Conservation (phyloP, 2,888 invertebrate species). For the Nemurella pictetii region DNA sequence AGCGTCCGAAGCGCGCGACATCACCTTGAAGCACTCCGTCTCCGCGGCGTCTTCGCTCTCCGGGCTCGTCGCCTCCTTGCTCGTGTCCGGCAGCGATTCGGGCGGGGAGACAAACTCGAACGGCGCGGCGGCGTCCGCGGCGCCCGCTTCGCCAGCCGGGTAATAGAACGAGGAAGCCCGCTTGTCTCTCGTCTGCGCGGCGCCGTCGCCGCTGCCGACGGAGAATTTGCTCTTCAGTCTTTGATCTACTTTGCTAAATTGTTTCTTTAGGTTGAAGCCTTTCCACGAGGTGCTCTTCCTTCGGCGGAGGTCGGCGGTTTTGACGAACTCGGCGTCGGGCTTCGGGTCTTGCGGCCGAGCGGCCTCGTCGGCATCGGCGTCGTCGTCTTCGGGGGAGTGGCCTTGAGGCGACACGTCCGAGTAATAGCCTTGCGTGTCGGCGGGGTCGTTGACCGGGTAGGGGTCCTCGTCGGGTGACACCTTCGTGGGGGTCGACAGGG, state of each 20-base stretch:
- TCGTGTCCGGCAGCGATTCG: constrained; percentile 41
- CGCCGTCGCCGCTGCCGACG: constrained; percentile 50
- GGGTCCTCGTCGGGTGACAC: constrained; percentile 16
- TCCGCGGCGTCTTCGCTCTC: constrained; percentile 48
- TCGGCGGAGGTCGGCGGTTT: constrained; percentile 31
- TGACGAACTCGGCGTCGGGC: neutral
- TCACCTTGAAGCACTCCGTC: neutral
- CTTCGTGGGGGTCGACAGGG: constrained; percentile 40
- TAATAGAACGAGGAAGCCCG: constrained; percentile 34
- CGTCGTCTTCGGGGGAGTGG: constrained; percentile 39
- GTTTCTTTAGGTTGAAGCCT: constrained; percentile 78
- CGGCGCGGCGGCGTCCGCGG: constrained; percentile 50
- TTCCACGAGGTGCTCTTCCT: constrained; percentile 60
- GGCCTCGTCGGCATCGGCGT: constrained; percentile 44
- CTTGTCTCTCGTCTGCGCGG: neutral
- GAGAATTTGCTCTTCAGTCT: constrained; percentile 69
- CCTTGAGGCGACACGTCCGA: constrained; percentile 36
- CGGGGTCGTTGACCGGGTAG: constrained; percentile 10
- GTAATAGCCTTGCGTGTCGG: constrained; percentile 14
- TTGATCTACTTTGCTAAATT: constrained; percentile 77
- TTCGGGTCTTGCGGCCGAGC: constrained; percentile 34
- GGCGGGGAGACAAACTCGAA: constrained; percentile 46
- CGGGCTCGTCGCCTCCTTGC: constrained; percentile 46
- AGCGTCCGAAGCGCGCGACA: constrained; percentile 50
- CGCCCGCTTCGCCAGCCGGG: constrained; percentile 30